These are phyloP conservation scores for Rhabdophis nuchalis DNA, from an alignment of 2,797 vertebrate genomes.

Conservation along the genomic window DNA sequence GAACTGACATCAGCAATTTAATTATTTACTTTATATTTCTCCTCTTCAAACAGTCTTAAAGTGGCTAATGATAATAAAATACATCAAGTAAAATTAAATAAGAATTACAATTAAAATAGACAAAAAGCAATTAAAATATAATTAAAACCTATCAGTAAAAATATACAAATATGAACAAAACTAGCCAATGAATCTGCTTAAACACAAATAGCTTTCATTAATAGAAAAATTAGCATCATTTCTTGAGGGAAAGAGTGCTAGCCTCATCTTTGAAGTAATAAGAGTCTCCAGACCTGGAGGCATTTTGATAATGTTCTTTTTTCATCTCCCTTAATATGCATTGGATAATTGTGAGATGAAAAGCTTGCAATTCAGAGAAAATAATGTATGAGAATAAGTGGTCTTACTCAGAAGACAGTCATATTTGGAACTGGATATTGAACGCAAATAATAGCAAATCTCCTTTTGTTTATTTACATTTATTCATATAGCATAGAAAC, in stretches of 20 bases:
- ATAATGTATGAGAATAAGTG: not conserved
- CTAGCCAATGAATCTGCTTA: not conserved
- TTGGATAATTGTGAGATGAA: not conserved
- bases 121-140: not conserved
- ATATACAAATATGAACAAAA: not conserved
- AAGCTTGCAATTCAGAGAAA: not conserved
- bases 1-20: not conserved
- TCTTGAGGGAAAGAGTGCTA: not conserved
- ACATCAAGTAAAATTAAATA: not conserved
- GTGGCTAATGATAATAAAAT: not conserved
- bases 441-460: not conserved
- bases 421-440: not conserved
- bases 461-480: not conserved
- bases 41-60: not conserved
- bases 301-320: not conserved
- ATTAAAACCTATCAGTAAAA: not conserved
- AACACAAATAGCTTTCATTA: not conserved
- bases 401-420: not conserved
- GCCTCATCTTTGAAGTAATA: not conserved
- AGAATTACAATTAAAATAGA: not conserved
- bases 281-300: not conserved
- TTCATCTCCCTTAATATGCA: not conserved
- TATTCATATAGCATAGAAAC: not conserved
- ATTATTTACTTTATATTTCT: not conserved
- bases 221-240: not conserved